These are phyloP conservation scores for Macrosteles quadrilineatus DNA, from an alignment of 1,140 invertebrate species.

Conservation along the genomic window DNA sequence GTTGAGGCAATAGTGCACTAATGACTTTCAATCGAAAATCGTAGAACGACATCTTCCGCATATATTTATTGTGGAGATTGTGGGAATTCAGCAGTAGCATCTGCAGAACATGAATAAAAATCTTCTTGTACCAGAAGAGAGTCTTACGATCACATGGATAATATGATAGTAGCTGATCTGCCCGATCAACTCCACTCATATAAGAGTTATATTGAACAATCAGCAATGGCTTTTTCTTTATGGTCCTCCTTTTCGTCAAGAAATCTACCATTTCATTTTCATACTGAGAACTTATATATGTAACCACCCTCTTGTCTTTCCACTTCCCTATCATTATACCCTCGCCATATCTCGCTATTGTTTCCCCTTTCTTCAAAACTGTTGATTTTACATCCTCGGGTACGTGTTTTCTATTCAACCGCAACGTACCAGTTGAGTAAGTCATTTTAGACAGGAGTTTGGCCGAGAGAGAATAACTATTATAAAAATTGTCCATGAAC, in stretches of 20 bases:
- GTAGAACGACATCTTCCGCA: no score
- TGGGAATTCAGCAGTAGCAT: background rate
- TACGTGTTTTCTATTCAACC: constrained; percentile 47
- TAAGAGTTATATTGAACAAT: background rate
- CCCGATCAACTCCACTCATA: background rate
- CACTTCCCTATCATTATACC: constrained; percentile 50
- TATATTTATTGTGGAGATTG: background rate
- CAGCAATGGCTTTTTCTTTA: background rate
- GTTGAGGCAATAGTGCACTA: no score
- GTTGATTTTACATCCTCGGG: constrained; percentile 46
- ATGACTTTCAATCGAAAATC: no score
- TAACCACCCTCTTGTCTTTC: constrained; percentile 50
- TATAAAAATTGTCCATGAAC: constrained; percentile 47
- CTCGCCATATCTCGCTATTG: constrained; percentile 45
- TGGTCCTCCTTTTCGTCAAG: constrained; percentile 22
- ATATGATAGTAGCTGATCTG: constrained; percentile 12
- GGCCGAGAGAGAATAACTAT: constrained; percentile 49
- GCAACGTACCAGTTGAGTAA: constrained; percentile 53
- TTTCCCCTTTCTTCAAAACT: constrained; percentile 49
- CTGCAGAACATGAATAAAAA: background rate
- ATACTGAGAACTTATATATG: no score
- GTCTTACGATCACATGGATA: background rate
- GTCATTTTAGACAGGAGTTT: constrained; percentile 50
- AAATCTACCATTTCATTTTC: no score
- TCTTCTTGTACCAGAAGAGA: background rate